Evolutionary conservation across 2,797 vertebrate genomes (phyloP), one percentile per base, ranked within the genome.

Genomic region (Petrocephalus sullivani): DNA sequence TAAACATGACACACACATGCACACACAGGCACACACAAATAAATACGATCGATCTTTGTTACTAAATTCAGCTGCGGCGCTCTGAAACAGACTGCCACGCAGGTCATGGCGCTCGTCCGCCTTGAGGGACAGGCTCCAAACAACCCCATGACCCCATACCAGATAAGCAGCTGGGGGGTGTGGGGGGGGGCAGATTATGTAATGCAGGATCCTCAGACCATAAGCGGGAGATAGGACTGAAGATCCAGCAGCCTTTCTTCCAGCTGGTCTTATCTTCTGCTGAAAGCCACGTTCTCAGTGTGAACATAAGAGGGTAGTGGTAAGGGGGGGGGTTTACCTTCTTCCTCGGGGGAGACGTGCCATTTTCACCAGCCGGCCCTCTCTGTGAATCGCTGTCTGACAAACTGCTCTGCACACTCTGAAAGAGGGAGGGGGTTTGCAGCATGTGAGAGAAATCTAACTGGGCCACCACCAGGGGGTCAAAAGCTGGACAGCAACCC

Each of bases 251-350:
- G 23, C 37, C 37, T 41, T 28, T 1, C 3, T 12, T 67, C 23
- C 23, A 33, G 10, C 23, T 67, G 61, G 9, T 12, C 23, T 28
- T 4, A 28, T 64, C 2, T 64, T 64, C 60, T 28, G 21, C 60
- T 9, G 3, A 64, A 33, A 28, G 4, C 61, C 21, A 64, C 2
- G 60, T 10, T 23, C n/a, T 23, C 28, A 21, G 60, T 64, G 7
- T 28, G 4, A 64, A 64, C 60, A 64, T 64, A 21, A 64, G 7
- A 61, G 8, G 60, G 8, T 61, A 21, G 21, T 61, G 60, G 60
- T 67, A 3, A 9, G 23, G 2, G 23, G 9, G 3, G 37, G 37
- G 37, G 2, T 41, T 67, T 53, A 96, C 95, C 95, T 95, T 95
- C 82, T 91, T 95, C 89, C 92, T 92, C 4, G 83, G 88, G 19